Conservation (phyloP, 1,140 invertebrate species). For the Ooceraea biroi region DNA sequence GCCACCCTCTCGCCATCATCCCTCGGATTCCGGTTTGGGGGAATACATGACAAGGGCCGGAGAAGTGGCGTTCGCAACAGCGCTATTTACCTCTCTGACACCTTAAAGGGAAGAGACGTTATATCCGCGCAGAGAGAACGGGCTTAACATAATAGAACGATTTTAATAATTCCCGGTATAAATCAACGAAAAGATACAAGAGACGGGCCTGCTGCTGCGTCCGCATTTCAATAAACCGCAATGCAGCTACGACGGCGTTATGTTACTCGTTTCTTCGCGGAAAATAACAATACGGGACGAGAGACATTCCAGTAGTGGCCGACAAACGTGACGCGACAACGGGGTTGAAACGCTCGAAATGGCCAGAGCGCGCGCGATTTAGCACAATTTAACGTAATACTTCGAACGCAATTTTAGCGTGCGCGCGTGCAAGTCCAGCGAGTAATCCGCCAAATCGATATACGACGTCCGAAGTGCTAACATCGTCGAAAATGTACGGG, state of each 20-base stretch:
- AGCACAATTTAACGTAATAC: conserved; percentile 27
- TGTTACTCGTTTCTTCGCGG: conserved; percentile 29
- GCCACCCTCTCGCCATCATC: background rate
- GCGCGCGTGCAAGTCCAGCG: background rate
- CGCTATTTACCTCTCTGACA: conserved; percentile 52
- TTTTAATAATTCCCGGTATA: conserved; percentile 61
- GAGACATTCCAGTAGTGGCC: too few species aligned
- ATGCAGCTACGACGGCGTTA: conserved; percentile 21
- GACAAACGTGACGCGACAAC: background rate
- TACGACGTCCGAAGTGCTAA: conserved; percentile 49
- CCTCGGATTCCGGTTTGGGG: conserved; percentile 43
- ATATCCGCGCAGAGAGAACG: background rate
- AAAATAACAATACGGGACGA: conserved; percentile 4
- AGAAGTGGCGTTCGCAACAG: conserved; percentile 33
- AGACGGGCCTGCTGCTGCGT: background rate
- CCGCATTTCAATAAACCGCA: conserved; percentile 46
- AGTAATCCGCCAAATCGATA: conserved; percentile 51
- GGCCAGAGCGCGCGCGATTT: conserved; percentile 38
- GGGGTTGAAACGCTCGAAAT: background rate
- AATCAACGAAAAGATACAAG: conserved; percentile 34
- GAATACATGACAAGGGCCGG: conserved; percentile 44
- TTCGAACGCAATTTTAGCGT: conserved; percentile 27
- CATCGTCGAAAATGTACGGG: conserved; percentile 23
- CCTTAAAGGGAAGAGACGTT: conserved; percentile 25
- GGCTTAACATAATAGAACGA: conserved; percentile 51